Conservation (phyloP, 2,888 invertebrate species). For the Folsomia candida region DNA sequence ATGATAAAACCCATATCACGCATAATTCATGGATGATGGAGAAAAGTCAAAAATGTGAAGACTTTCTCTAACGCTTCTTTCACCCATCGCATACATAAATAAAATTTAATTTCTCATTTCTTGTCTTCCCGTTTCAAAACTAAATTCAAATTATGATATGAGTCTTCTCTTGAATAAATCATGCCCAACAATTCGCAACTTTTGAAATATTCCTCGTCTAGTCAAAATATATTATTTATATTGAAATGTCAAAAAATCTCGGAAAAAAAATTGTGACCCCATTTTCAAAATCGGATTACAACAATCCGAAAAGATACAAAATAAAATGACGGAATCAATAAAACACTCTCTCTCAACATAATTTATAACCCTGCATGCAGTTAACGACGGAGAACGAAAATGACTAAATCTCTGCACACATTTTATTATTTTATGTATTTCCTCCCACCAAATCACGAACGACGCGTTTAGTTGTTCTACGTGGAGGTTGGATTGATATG, state of each 20-base stretch:
- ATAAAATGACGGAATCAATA: too few species aligned
- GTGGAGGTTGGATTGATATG: background rate
- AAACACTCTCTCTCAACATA: too few species aligned
- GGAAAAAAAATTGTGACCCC: background rate
- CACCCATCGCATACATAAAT: background rate
- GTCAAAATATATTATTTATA: too few species aligned
- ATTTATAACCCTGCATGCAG: too few species aligned
- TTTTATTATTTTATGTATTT: background rate
- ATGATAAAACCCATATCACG: background rate
- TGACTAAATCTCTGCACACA: background rate
- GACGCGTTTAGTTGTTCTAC: background rate
- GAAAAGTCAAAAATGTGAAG: background rate
- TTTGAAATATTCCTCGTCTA: background rate
- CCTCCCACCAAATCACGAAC: background rate
- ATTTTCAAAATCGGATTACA: background rate
- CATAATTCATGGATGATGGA: background rate
- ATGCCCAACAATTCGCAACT: background rate
- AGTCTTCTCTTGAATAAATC: background rate
- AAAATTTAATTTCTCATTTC: background rate
- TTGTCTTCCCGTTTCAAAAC: background rate
- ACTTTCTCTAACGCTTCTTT: background rate
- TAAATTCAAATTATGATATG: background rate
- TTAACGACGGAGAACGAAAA: too few species aligned
- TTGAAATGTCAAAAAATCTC: too few species aligned
- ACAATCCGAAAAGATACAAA: background rate